These are phyloP conservation scores for Cotesia chilonis DNA, from an alignment of 1,140 invertebrate genomes.

Conservation along the genomic window DNA sequence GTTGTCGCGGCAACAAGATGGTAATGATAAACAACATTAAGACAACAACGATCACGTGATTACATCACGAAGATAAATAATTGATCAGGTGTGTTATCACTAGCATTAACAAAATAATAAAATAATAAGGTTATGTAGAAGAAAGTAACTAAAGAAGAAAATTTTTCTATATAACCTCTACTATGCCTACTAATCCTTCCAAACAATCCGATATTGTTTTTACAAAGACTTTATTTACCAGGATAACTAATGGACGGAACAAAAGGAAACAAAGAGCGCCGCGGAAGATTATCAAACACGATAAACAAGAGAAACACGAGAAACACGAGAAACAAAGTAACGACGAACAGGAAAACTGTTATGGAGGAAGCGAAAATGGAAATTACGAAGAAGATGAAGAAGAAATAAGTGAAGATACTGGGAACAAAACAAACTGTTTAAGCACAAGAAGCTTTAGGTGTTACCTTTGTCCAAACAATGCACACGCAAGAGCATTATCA, in stretches of 20 bases:
- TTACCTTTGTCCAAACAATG: slow-evolving; percentile 42
- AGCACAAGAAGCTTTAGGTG: slow-evolving; percentile 42
- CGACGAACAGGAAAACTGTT: neutral
- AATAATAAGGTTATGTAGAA: slow-evolving; percentile 19
- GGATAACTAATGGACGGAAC: slow-evolving; percentile 36
- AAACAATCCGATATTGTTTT: no score
- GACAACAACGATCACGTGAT: slow-evolving; percentile 30
- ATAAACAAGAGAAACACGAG: slow-evolving; percentile 3
- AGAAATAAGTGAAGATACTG: neutral
- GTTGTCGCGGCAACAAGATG: slow-evolving; percentile 66
- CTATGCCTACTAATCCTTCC: neutral
- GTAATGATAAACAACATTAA: slow-evolving; percentile 50
- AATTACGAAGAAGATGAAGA: slow-evolving; percentile 21
- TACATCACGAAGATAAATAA: slow-evolving; percentile 36
- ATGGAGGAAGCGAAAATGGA: neutral
- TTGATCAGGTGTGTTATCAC: slow-evolving; percentile 41
- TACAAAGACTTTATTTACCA: neutral
- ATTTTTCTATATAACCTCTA: neutral
- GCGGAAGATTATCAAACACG: slow-evolving; percentile 51
- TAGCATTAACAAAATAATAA: neutral
- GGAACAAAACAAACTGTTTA: neutral
- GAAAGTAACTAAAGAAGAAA: neutral
- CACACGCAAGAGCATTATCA: slow-evolving; percentile 37
- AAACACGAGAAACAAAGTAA: slow-evolving; percentile 25
- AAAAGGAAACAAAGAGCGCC: slow-evolving; percentile 63